Evolutionary conservation across 2,888 invertebrate species (phyloP).

Genomic region (Brachypalpus laphriformis): DNA sequence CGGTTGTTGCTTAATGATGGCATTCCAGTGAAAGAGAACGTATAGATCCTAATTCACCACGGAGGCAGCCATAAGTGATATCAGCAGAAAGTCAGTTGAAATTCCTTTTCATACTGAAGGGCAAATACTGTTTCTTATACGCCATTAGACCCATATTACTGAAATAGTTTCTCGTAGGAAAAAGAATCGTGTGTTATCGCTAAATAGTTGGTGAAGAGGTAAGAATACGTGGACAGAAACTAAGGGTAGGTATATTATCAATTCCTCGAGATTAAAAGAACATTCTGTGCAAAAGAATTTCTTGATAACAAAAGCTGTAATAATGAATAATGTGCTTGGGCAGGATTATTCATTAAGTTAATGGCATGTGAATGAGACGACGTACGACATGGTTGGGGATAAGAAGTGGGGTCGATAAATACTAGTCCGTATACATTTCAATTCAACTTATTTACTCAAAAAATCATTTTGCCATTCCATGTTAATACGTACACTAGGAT

Average conservation of each 20-base stretch:
- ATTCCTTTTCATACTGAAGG: constrained; percentile 11
- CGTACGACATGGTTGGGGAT: neutral
- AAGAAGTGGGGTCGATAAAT: neutral
- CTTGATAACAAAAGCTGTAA: constrained; percentile 18
- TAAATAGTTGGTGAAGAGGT: constrained; percentile 26
- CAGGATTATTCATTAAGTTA: constrained; percentile 13
- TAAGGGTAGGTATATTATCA: constrained; percentile 10
- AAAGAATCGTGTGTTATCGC: constrained; percentile 1
- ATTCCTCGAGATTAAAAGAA: constrained; percentile 5
- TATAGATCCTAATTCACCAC: constrained; percentile 19
- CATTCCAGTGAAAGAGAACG: constrained; percentile 21
- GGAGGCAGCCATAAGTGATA: constrained; percentile 4
- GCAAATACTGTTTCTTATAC: constrained; percentile 26
- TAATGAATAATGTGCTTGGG: constrained; percentile 10
- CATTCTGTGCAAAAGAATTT: constrained; percentile 10
- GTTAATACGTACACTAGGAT: no score
- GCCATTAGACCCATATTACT: constrained; percentile 20
- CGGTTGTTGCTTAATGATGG: constrained; percentile 24
- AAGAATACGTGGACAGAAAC: neutral
- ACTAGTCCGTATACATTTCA: neutral
- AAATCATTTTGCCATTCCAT: no score
- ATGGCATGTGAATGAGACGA: neutral
- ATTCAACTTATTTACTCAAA: neutral
- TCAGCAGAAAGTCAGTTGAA: neutral
- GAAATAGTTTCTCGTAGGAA: constrained; percentile 17